Evolutionary conservation across 2,888 invertebrate species (phyloP).

Genomic region (Hypercompe scribonia): DNA sequence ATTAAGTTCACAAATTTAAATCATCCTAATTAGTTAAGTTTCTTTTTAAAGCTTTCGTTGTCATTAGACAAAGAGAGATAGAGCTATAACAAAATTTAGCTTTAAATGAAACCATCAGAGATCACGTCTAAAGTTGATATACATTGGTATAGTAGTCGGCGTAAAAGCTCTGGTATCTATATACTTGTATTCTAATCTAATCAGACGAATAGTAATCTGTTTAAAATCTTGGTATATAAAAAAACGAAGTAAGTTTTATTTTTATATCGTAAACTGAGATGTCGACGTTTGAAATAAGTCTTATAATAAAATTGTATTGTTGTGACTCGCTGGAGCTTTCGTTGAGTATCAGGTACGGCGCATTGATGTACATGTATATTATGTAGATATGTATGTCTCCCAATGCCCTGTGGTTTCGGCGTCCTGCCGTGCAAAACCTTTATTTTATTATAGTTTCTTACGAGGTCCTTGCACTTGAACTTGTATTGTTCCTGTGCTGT

Average conservation of each 20-base stretch:
- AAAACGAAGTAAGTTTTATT: not conserved
- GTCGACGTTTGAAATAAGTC: constrained; percentile 42
- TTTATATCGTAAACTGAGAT: not conserved
- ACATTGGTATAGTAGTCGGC: not conserved
- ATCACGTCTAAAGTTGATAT: not conserved
- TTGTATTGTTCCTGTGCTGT: constrained; percentile 46
- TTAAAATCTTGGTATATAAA: not conserved
- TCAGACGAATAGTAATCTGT: not conserved
- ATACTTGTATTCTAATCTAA: not conserved
- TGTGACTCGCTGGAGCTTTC: constrained; percentile 51
- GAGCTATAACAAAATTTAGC: no score
- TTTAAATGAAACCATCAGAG: no score
- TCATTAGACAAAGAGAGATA: no score
- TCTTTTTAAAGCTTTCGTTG: no score
- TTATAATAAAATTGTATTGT: constrained; percentile 56
- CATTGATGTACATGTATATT: not conserved
- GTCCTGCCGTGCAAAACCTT: constrained; percentile 69
- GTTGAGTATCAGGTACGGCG: constrained; percentile 55
- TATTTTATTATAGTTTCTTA: constrained; percentile 74
- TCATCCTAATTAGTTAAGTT: no score
- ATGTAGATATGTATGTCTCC: constrained; percentile 51
- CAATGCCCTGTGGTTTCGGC: constrained; percentile 66
- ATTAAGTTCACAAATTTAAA: not conserved
- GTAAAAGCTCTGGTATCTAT: not conserved
- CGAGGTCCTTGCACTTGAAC: constrained; percentile 73